Percentiles rank a stretch among this genome's conserved stretches.
These are phyloP conservation scores for Aleiodes testaceus DNA, from an alignment of 2,888 invertebrate species.

Conservation along the genomic window DNA sequence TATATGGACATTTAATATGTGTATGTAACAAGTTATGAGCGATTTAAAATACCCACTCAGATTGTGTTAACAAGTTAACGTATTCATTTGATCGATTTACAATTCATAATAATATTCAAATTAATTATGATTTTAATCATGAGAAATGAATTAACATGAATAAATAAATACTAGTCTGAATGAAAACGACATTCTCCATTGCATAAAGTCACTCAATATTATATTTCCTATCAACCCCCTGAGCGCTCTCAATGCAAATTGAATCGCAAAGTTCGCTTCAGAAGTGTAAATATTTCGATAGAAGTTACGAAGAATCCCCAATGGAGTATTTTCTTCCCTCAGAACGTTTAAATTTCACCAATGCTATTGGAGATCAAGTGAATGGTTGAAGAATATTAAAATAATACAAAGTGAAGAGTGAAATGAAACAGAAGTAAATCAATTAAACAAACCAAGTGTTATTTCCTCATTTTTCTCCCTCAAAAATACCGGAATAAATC, in stretches of 20 bases:
- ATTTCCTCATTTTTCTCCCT: not conserved
- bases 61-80: constrained; percentile 11
- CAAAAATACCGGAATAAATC: not conserved
- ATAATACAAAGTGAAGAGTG: constrained; percentile 20
- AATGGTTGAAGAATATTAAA: constrained; percentile 14
- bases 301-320: constrained; percentile 25
- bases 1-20: not conserved
- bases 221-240: constrained; percentile 18
- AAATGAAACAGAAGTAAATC: constrained; percentile 28
- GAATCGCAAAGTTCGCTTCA: constrained; percentile 31
- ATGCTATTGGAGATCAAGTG: constrained; percentile 22
- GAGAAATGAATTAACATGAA: not conserved
- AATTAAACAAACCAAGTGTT: constrained; percentile 1
- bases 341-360: constrained; percentile 53
- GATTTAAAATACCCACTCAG: constrained; percentile 9
- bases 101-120: no score
- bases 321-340: constrained; percentile 30
- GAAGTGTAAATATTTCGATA: constrained; percentile 53
- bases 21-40: not conserved
- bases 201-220: constrained; percentile 19
- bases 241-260: constrained; percentile 13
- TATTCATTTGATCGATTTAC: no score
- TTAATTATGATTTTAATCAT: not conserved
- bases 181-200: not conserved
- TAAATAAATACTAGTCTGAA: not conserved